Evolutionary conservation across 2,113 vertebrate species (phyloP).

Genomic region (Microcebus lehilahytsara): DNA sequence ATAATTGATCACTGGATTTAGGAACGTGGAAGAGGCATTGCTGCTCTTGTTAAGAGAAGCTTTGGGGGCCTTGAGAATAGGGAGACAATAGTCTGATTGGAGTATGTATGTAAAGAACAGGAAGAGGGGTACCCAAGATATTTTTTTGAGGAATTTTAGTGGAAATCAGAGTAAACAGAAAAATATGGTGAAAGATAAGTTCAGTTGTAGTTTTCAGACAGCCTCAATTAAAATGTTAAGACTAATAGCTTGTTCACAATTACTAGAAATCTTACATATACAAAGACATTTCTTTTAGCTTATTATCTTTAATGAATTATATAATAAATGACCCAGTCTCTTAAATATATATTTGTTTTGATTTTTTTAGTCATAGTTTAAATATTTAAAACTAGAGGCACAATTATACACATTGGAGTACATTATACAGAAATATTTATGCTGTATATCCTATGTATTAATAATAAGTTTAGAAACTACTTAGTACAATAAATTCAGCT

Average conservation of each 20-base stretch:
- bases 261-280: background rate
- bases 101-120: background rate
- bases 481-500: background rate
- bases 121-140: background rate
- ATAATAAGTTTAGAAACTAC: conserved; percentile 46
- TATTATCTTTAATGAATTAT: background rate
- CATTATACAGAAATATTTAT: background rate
- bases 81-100: background rate
- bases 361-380: background rate
- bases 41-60: background rate
- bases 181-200: background rate
- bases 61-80: background rate
- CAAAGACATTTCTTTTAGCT: background rate
- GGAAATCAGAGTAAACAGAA: background rate
- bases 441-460: background rate
- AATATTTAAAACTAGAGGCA: background rate
- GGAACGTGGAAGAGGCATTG: accelerated
- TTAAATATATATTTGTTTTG: background rate
- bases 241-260: background rate
- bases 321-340: background rate
- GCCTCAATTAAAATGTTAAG: background rate
- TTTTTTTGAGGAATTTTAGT: background rate
- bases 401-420: conserved; percentile 26
- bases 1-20: background rate
- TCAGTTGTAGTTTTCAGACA: background rate